Base-by-base conservation (phyloP, 2,888 invertebrate genomes). In the Pseudococcus longispinus region DNA sequence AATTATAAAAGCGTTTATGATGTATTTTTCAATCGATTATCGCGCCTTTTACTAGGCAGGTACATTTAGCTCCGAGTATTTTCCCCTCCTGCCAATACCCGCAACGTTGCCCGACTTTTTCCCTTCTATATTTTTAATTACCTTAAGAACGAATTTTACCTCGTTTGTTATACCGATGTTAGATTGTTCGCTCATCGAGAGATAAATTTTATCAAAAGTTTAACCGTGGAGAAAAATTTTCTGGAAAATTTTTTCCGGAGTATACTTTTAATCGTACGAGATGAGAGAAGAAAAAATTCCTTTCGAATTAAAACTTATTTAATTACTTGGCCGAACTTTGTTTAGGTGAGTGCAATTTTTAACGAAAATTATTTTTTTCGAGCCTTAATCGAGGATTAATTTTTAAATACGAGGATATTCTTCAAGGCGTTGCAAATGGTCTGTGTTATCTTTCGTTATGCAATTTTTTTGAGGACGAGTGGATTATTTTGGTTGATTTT, bases 1-100 rank as follows among this genome's bases (percentile, higher is more conserved):
- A 65, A 65, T 65, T 65, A 65, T 65, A 65, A 65, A 65, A 26
- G 65, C 65, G 65, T 65, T 65, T 65, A 65, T 26, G 23, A 65
- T 65, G 65, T 65, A 65, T 65, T 65, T 26, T 65, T 26, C 65
- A 65, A 65, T 65, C 65, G 65, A 65, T 65, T 65, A 65, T 65
- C 65, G 65, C 65, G 65, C 65, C 23, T 65, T 65, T 65, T 26
- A 26, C 37, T 37, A 37, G 37, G 8, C 9, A 37, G 37, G 37
- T 37, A 37, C 37, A 6, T 65, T 65, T 65, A 26, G 65, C 65
- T 65, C 26, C 65, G 23, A 15, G 26, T 26, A 26, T 26, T 65
- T 65, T 26, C 26, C 26, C 11, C 55, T 23, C 15, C 13, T 65
- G 4, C 26, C 26, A 26, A 65, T 26, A 26, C 15, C 65, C 23